phyloP scores from a whole-genome alignment of 2,888 invertebrate species.

The Macroteleia sp. region DNA sequence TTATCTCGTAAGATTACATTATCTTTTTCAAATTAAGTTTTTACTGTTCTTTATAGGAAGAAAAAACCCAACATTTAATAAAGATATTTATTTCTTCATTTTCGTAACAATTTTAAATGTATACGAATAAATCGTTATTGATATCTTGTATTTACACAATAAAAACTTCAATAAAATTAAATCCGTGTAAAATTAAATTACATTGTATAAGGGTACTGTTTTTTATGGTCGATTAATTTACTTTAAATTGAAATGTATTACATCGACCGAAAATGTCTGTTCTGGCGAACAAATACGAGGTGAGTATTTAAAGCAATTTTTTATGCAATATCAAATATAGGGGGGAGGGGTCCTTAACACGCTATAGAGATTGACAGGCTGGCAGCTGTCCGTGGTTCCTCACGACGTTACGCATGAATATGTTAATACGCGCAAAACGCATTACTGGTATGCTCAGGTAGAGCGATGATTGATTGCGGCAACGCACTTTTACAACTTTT shows the following conservation, averaged over 20 bases:
- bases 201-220: no score
- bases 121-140: no score
- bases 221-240: slow-evolving; percentile 37
- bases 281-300: slow-evolving; percentile 24
- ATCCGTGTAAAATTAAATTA: slow-evolving; percentile 40
- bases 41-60: no score
- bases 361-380: slow-evolving; percentile 49
- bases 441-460: slow-evolving; percentile 39
- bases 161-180: slow-evolving; percentile 22
- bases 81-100: no score
- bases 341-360: slow-evolving; percentile 42
- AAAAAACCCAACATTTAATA: no score
- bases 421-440: slow-evolving; percentile 60
- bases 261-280: slow-evolving; percentile 31
- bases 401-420: slow-evolving; percentile 65
- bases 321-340: slow-evolving; percentile 7
- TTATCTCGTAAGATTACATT: no score
- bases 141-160: no score
- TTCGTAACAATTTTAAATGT: no score
- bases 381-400: slow-evolving; percentile 54
- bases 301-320: slow-evolving; percentile 52
- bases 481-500: slow-evolving; percentile 33
- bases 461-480: slow-evolving; percentile 49
- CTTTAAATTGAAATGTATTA: slow-evolving; percentile 32
- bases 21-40: no score